These are phyloP conservation scores for Dermochelys coriacea DNA, from an alignment of 2,797 vertebrate species.

Conservation along the genomic window DNA sequence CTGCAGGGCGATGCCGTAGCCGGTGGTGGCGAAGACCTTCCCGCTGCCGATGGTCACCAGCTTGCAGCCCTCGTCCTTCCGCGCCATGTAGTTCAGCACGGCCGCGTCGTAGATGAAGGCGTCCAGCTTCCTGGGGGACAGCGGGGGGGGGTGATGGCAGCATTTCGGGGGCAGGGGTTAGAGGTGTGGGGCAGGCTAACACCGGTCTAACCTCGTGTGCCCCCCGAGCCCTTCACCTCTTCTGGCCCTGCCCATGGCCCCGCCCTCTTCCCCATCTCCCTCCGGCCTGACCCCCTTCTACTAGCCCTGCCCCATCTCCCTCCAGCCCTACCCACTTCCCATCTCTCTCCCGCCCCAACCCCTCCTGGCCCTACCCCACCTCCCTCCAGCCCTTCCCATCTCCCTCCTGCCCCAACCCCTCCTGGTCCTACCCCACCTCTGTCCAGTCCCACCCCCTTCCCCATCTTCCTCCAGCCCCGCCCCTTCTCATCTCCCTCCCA, in stretches of 20 bases:
- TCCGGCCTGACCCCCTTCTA: background rate
- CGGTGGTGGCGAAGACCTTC: conserved; percentile 96
- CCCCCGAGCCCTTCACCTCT: background rate
- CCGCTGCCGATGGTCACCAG: conserved; percentile 96
- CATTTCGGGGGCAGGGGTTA: background rate
- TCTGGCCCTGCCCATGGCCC: too few relatives aligned
- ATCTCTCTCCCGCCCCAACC: too few relatives aligned
- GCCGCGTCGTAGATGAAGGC: conserved; percentile 96
- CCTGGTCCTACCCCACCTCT: too few relatives aligned
- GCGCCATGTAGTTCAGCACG: conserved; percentile 96
- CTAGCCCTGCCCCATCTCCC: background rate
- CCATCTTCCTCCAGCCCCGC: too few relatives aligned
- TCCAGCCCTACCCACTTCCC: too few relatives aligned
- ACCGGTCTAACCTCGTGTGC: background rate
- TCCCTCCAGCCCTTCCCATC: too few relatives aligned
- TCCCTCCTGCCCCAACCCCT: too few relatives aligned
- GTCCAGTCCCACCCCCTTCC: too few relatives aligned
- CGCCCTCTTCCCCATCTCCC: background rate
- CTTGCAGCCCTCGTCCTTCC: conserved; percentile 96
- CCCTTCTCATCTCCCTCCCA: too few relatives aligned
- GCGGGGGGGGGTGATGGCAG: background rate
- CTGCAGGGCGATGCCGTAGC: conserved; percentile 95
- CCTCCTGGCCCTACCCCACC: too few relatives aligned
- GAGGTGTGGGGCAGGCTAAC: background rate
- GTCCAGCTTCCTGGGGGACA: conserved; percentile 88